phyloP scores from a whole-genome alignment of 2,888 invertebrate genomes.

The Thysanoteuthis rhombus region DNA sequence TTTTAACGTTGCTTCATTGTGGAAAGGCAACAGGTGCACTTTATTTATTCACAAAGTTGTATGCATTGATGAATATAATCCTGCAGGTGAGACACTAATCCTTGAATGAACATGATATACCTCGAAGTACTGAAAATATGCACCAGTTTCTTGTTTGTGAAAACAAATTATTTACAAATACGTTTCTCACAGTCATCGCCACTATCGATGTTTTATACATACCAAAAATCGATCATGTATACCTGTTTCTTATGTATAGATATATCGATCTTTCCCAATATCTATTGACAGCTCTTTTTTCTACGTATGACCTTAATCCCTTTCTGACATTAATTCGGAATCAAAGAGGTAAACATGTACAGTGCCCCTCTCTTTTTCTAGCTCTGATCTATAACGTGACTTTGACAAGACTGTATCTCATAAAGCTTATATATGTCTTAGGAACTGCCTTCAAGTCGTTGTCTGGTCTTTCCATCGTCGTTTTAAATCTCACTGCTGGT shows the following conservation, averaged over 20 bases:
- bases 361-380: not conserved
- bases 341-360: not conserved
- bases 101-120: too few species aligned
- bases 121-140: too few species aligned
- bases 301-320: not conserved
- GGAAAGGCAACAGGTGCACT: too few species aligned
- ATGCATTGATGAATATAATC: too few species aligned
- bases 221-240: not conserved
- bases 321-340: not conserved
- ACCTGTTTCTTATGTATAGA: not conserved
- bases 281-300: not conserved
- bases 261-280: not conserved
- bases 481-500: not conserved
- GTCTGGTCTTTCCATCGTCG: not conserved
- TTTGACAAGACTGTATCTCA: not conserved
- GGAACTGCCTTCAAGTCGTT: not conserved
- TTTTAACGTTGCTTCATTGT: too few species aligned
- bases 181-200: not conserved
- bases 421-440: not conserved
- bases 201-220: not conserved
- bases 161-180: not conserved
- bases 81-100: too few species aligned
- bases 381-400: not conserved
- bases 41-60: too few species aligned
- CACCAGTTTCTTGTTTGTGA: not conserved